These are phyloP conservation scores for Drosophila nannoptera DNA, from an alignment of 1,140 invertebrate species.

Conservation along the genomic window DNA sequence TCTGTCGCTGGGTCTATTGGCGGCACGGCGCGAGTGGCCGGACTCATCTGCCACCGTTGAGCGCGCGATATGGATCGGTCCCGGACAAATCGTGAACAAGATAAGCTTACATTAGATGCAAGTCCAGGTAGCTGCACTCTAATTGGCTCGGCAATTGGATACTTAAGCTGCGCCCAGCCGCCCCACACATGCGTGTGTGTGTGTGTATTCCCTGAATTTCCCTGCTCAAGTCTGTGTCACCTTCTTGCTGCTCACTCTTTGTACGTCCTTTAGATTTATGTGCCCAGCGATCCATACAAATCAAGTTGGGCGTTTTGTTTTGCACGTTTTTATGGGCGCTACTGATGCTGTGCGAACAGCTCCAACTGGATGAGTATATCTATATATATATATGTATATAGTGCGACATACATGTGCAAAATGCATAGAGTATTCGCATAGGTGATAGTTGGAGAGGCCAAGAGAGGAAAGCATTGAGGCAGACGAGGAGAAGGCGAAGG, in stretches of 20 bases:
- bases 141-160: slow-evolving; percentile 48
- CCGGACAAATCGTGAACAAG: slow-evolving; percentile 54
- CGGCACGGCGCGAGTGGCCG: slow-evolving; percentile 1
- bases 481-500: no score
- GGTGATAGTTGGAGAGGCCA: no score
- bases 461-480: no score
- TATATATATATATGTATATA: not conserved
- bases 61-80: slow-evolving; percentile 47
- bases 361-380: not conserved
- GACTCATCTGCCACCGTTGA: slow-evolving; percentile 37
- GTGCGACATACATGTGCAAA: not conserved
- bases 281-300: slow-evolving; percentile 42
- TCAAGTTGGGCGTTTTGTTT: slow-evolving; percentile 65
- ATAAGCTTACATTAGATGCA: slow-evolving; percentile 36
- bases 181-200: not conserved
- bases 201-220: slow-evolving; percentile 29
- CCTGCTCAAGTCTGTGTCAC: slow-evolving; percentile 41
- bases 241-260: slow-evolving; percentile 16
- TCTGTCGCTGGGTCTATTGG: slow-evolving; percentile 21
- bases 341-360: slow-evolving; percentile 60
- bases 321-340: slow-evolving; percentile 70
- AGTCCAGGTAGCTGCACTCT: slow-evolving; percentile 16
- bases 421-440: no score
- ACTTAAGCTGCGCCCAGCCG: not conserved
- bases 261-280: slow-evolving; percentile 52